Evolutionary conservation across 2,797 vertebrate genomes (phyloP).

Genomic region (Anniella stebbinsi): DNA sequence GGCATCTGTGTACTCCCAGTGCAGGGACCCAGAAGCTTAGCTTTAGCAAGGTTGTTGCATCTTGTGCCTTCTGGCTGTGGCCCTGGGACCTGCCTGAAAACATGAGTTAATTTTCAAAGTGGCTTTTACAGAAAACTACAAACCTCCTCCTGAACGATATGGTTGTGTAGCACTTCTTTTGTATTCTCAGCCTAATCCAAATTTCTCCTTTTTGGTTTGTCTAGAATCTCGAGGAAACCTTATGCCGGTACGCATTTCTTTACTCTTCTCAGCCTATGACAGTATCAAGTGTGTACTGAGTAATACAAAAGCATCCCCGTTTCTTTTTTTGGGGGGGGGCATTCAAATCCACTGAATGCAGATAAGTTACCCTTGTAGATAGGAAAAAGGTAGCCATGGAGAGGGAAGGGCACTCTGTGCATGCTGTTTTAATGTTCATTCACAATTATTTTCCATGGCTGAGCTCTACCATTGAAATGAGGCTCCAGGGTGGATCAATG

Average conservation of each 20-base stretch:
- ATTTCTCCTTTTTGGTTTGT: background rate
- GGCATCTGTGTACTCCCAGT: too few species aligned
- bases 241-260: slow-evolving; percentile 25
- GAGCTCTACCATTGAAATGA: background rate
- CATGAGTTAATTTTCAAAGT: background rate
- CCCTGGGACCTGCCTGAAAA: background rate
- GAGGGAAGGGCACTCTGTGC: background rate
- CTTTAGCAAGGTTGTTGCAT: too few species aligned
- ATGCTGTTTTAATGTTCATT: background rate
- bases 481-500: background rate
- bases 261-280: background rate
- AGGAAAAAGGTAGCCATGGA: background rate
- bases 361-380: background rate
- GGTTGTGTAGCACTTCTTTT: background rate
- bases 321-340: background rate
- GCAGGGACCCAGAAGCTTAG: too few species aligned
- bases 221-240: slow-evolving; percentile 26
- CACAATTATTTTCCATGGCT: background rate
- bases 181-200: background rate
- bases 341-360: background rate
- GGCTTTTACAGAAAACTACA: background rate
- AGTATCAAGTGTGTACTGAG: background rate
- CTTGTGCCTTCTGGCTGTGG: background rate
- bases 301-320: too few species aligned
- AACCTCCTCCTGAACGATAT: background rate